Percentiles rank a stretch among this genome's conserved stretches.
These are phyloP conservation scores for Penaeus monodon DNA, from an alignment of 2,888 invertebrate genomes.

Conservation along the genomic window DNA sequence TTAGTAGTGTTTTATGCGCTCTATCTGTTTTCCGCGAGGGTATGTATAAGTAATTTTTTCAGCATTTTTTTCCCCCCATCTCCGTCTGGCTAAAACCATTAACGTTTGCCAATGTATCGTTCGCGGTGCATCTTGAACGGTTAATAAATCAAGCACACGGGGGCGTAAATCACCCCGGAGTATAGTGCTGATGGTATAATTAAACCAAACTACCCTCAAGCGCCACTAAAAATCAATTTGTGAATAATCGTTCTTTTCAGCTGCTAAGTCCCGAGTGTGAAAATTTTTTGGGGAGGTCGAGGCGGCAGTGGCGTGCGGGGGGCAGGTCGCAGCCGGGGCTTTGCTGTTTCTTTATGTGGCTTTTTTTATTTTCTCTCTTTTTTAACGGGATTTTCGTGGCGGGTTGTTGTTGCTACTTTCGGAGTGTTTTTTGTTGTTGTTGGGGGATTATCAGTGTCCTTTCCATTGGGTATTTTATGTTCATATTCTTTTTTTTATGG, in stretches of 20 bases:
- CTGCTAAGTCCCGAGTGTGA: not conserved
- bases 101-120: conserved; percentile 1
- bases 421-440: no score
- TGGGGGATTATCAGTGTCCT: no score
- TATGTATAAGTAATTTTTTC: not conserved
- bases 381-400: no score
- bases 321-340: no score
- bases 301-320: no score
- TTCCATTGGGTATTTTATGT: no score
- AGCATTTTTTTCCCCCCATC: not conserved
- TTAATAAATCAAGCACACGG: conserved; percentile 24
- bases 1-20: conserved; percentile 9
- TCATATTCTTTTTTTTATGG: no score
- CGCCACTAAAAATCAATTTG: conserved; percentile 18
- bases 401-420: no score
- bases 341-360: no score
- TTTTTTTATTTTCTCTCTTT: no score
- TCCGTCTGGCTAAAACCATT: not conserved
- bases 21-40: conserved; percentile 19
- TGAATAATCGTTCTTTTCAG: not conserved
- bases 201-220: conserved; percentile 17
- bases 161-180: conserved; percentile 18
- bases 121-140: conserved; percentile 24
- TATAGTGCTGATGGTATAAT: conserved; percentile 28
- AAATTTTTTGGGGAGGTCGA: no score